phyloP scores from a whole-genome alignment of 1,140 invertebrate genomes.

The Leptestheria dahalacensis region DNA sequence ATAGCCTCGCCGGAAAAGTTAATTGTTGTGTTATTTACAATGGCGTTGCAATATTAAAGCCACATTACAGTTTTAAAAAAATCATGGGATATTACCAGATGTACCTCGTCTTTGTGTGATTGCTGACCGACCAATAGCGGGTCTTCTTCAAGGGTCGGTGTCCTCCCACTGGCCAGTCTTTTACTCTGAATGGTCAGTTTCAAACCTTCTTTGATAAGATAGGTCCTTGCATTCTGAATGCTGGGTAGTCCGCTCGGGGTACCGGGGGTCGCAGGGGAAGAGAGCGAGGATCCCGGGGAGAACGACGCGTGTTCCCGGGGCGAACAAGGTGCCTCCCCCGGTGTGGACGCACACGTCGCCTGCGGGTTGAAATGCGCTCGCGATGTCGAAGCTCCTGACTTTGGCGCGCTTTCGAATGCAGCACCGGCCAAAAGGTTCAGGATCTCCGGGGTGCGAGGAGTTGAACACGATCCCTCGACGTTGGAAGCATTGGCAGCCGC shows the following conservation, averaged over 20 bases:
- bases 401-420: conserved; percentile 11
- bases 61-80: neutral
- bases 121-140: conserved; percentile 17
- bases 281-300: conserved; percentile 3
- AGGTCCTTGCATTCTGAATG: conserved; percentile 66
- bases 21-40: no score
- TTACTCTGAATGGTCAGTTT: conserved; percentile 80
- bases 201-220: conserved; percentile 79
- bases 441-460: conserved; percentile 16
- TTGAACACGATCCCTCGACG: conserved; percentile 6
- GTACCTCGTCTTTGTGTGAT: conserved; percentile 21
- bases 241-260: conserved; percentile 34
- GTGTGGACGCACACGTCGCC: conserved; percentile 8
- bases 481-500: conserved; percentile 6
- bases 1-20: no score
- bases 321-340: conserved; percentile 11
- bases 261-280: conserved; percentile 9
- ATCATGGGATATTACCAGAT: conserved; percentile 15
- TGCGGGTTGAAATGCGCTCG: conserved; percentile 1
- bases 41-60: conserved; percentile 9
- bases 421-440: conserved; percentile 14
- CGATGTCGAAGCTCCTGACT: neutral
- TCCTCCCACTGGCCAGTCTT: conserved; percentile 36
- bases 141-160: conserved; percentile 23
- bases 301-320: conserved; percentile 12